Percentiles rank a stretch among this genome's conserved stretches.
Evolutionary conservation across 2,888 invertebrate genomes (phyloP).

Genomic region (Mythimna loreyi): DNA sequence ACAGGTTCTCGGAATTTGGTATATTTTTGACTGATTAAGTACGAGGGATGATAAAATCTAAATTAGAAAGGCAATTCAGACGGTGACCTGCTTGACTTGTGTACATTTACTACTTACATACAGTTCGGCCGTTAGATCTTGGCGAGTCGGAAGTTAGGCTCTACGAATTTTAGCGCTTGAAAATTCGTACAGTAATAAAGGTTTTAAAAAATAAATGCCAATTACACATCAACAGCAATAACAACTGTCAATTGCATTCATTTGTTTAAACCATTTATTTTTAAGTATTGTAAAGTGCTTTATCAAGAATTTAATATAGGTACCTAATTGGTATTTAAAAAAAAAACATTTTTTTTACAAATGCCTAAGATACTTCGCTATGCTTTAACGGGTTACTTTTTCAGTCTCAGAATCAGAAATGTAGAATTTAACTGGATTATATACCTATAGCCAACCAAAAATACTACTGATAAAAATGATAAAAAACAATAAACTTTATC

Average conservation of each 20-base stretch:
- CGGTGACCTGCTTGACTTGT: constrained; percentile 35
- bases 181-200: no score
- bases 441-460: no score
- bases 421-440: background rate
- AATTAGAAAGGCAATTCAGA: constrained; percentile 59
- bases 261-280: no score
- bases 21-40: constrained; percentile 63
- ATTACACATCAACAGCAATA: no score
- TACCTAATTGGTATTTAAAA: background rate
- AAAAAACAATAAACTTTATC: no score
- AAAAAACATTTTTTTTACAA: background rate
- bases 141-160: no score
- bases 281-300: no score
- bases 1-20: constrained; percentile 66
- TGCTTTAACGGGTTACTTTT: background rate
- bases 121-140: no score
- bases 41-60: constrained; percentile 61
- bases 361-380: rapidly evolving
- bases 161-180: no score
- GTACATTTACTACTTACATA: constrained; percentile 2
- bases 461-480: no score
- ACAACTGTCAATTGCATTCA: no score
- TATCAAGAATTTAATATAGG: background rate
- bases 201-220: no score
- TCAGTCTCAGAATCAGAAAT: background rate